phyloP scores from a whole-genome alignment of 2,113 vertebrate genomes.

The Carassius auratus region DNA sequence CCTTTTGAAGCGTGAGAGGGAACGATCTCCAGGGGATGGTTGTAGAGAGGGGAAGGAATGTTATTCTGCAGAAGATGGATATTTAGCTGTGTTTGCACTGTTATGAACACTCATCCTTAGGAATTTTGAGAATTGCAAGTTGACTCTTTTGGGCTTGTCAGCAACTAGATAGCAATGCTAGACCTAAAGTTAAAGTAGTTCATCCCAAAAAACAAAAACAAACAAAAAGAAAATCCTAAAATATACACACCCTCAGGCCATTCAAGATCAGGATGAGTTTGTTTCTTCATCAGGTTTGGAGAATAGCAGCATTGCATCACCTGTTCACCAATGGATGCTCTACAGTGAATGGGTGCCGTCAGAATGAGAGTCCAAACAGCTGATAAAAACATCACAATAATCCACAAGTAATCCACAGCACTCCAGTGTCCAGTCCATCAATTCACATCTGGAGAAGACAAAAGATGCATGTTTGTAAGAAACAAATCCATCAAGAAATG shows the following conservation, averaged over 20 bases:
- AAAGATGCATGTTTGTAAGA: too few relatives aligned
- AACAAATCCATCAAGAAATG: too few relatives aligned
- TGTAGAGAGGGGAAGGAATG: not conserved
- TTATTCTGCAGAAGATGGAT: not conserved
- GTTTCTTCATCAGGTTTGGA: not conserved
- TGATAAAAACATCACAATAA: not conserved
- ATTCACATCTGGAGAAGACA: too few relatives aligned
- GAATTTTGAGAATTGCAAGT: not conserved
- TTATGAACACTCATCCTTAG: not conserved
- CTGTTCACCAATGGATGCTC: not conserved
- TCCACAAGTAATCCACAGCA: not conserved
- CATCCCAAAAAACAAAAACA: not conserved
- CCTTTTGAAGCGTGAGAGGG: not conserved
- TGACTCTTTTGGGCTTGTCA: not conserved
- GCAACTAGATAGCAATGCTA: not conserved
- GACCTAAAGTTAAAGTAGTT: not conserved
- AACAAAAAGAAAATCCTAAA: not conserved
- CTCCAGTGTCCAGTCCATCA: too few relatives aligned
- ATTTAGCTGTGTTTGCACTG: not conserved
- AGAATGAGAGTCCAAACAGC: not conserved
- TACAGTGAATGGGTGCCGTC: not conserved
- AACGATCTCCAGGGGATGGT: not conserved
- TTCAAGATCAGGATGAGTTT: not conserved
- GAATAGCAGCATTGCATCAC: not conserved
- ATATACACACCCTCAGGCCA: not conserved